phyloP scores from a whole-genome alignment of 1,140 invertebrate genomes.

The Holotrichia oblita region DNA sequence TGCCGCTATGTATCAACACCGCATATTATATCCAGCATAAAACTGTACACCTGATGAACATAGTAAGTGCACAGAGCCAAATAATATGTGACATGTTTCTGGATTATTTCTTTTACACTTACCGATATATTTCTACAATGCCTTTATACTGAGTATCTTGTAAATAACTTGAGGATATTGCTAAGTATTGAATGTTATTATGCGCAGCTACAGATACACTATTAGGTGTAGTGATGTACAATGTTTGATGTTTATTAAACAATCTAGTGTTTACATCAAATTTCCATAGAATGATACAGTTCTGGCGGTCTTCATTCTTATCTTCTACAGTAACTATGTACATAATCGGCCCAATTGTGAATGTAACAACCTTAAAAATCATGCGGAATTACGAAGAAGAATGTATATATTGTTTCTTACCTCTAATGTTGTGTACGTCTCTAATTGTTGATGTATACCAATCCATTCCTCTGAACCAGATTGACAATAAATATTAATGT shows the following conservation, averaged over 20 bases:
- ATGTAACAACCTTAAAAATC: conserved; percentile 43
- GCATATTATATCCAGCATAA: no score
- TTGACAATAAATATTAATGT: background rate
- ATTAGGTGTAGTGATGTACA: conserved; percentile 46
- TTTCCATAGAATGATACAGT: conserved; percentile 48
- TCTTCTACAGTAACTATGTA: conserved; percentile 48
- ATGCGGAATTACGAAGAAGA: no score
- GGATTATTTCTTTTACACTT: conserved; percentile 17
- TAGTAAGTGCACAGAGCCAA: no score
- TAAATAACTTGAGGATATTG: conserved; percentile 51
- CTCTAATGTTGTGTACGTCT: conserved; percentile 13
- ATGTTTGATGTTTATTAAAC: conserved; percentile 49
- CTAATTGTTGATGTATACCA: conserved; percentile 26
- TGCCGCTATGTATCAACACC: no score
- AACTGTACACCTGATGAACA: no score
- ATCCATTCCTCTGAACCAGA: background rate
- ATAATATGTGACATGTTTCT: background rate
- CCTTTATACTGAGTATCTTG: conserved; percentile 50
- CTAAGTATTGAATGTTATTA: conserved; percentile 49
- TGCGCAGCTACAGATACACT: conserved; percentile 46
- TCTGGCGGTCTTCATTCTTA: conserved; percentile 36
- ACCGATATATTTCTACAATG: conserved; percentile 48
- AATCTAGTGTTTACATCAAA: conserved; percentile 45
- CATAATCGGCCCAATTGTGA: conserved; percentile 41
- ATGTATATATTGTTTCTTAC: background rate